These are phyloP conservation scores for Anguilla japonica DNA, from an alignment of 2,113 vertebrate species.

Conservation along the genomic window DNA sequence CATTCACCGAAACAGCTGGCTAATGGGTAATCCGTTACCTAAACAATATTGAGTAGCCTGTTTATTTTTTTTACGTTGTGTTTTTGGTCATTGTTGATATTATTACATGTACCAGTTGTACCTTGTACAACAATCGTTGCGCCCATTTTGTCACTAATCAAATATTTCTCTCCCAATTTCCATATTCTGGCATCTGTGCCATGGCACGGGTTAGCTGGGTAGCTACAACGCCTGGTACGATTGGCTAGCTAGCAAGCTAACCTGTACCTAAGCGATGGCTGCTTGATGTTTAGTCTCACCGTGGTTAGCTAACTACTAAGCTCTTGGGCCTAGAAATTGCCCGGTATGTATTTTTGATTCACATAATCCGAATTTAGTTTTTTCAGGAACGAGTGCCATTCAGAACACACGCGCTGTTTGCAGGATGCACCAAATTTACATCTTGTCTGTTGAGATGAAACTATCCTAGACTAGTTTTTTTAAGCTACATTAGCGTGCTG, in stretches of 20 bases:
- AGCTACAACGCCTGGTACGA: not conserved
- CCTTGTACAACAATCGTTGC: too few relatives aligned
- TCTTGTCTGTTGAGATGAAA: too few relatives aligned
- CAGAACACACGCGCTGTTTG: too few relatives aligned
- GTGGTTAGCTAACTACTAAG: not conserved
- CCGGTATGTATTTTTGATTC: too few relatives aligned
- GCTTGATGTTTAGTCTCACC: not conserved
- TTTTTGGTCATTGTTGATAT: not conserved
- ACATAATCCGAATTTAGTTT: too few relatives aligned
- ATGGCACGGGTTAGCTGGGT: not conserved
- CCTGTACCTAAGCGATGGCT: not conserved
- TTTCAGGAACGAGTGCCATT: too few relatives aligned
- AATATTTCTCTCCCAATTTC: not conserved
- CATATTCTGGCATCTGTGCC: not conserved
- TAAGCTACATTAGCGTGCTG: not conserved
- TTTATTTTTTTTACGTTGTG: not conserved
- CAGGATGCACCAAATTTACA: too few relatives aligned
- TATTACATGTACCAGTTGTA: too few relatives aligned
- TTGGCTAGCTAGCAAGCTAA: not conserved
- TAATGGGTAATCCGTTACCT: not conserved
- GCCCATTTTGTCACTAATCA: too few relatives aligned
- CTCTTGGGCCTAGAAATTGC: not conserved
- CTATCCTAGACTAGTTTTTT: not conserved
- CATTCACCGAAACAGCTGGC: conserved; percentile 36
- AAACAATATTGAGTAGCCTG: not conserved